Evolutionary conservation across 2,113 vertebrate species (phyloP), one percentile per base, ranked within the genome.

Genomic region (Syngnathus typhle): DNA sequence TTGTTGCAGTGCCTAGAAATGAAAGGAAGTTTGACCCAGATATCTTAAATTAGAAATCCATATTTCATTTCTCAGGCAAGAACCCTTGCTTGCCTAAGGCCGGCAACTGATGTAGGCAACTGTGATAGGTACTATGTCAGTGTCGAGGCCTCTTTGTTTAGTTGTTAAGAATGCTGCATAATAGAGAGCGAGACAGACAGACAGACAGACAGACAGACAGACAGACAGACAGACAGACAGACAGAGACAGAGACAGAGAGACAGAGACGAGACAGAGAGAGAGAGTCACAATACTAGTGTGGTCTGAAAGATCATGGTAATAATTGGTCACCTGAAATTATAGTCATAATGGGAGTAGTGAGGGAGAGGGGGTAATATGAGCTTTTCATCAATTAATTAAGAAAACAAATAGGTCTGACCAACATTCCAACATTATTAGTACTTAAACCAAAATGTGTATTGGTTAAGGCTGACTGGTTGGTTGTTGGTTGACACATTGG

Each of bases 1-100:
- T 59, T 64, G 69, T 71, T 9, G 59, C 69, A 69, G 67, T 60
- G 72, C 79, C 76, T 81, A 65, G 72, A 82, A 85, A 87, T 87
- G 67, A 87, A 84, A 79, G 79, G 75, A 83, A 82, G 84, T 82
- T 83, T 89, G 87, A 89, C 87, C 86, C 84, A 86, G 82, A 85
- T 89, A 76, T 78, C 73, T 60, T 71, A 79, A 86, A 90, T 90
- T 86, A 89, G 83, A 90, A 90, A 90, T 90, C 88, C 82, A 90
- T 89, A 90, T 82, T 84, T 87, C 84, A 90, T 90, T 88, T 90
- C 85, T 90, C 60, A 46, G 75, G 73, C 79, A 80, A 84, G 82
- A 82, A 81, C 71, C 73, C 76, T 75, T 82, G 83, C 85, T 85
- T 83, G 81, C 76, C 80, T 62, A 44, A 78, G 72, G 69, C 72